These are phyloP conservation scores for Arrhopalites spinosus DNA, from an alignment of 2,888 invertebrate species.

Conservation along the genomic window DNA sequence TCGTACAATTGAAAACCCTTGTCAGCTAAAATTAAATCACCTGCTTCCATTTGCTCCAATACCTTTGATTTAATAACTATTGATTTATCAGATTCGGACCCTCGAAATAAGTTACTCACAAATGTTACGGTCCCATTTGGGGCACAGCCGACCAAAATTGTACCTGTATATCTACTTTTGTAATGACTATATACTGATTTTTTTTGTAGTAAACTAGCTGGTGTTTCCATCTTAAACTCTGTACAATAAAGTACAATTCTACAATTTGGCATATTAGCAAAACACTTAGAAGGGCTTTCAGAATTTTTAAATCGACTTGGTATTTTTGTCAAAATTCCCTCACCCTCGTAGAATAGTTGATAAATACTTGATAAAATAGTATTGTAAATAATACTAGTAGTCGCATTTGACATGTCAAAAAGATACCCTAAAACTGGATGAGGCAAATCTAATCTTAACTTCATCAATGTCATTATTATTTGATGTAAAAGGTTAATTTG, in stretches of 20 bases:
- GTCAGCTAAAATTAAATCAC: slow-evolving; percentile 52
- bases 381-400: background rate
- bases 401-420: background rate
- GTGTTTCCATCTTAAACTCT: slow-evolving; percentile 3
- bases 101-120: background rate
- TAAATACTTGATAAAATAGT: background rate
- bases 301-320: background rate
- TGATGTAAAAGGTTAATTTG: background rate
- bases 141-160: background rate
- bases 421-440: background rate
- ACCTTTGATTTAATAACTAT: slow-evolving; percentile 41
- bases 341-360: background rate
- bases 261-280: background rate
- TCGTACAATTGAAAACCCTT: slow-evolving; percentile 50
- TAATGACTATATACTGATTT: slow-evolving; percentile 1
- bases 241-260: slow-evolving; percentile 9
- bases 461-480: background rate
- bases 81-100: slow-evolving; percentile 1
- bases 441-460: background rate
- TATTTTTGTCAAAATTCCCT: background rate
- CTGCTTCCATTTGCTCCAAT: slow-evolving; percentile 38
- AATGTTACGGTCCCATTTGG: background rate
- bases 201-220: background rate
- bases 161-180: background rate
- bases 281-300: background rate